phyloP scores from a whole-genome alignment of 2,113 vertebrate genomes.

The cat (Felis catus) region DNA sequence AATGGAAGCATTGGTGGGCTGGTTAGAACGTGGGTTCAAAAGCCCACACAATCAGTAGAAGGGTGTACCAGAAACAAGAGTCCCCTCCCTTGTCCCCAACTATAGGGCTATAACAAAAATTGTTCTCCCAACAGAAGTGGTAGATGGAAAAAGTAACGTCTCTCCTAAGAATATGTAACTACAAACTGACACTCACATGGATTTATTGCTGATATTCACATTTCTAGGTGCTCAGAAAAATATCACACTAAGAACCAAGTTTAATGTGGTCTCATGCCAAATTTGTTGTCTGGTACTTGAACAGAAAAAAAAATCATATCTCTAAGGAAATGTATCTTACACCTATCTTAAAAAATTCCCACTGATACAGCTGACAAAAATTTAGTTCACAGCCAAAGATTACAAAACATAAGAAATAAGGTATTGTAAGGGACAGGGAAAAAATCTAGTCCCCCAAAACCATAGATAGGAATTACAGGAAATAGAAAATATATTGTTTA shows the following conservation, averaged over 20 bases:
- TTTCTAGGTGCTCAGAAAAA: constrained; percentile 17
- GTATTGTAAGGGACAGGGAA: neutral
- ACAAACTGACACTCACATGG: neutral
- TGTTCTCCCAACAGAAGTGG: neutral
- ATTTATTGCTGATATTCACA: neutral
- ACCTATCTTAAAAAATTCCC: neutral
- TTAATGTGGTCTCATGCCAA: constrained; percentile 12
- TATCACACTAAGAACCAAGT: neutral
- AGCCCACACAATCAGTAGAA: neutral
- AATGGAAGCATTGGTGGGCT: neutral
- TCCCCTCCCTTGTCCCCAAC: neutral
- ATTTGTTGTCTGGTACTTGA: neutral
- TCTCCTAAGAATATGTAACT: neutral
- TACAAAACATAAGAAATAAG: neutral
- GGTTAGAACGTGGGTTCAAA: constrained; percentile 15
- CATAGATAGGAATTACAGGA: neutral
- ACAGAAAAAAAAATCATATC: neutral
- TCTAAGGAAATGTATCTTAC: neutral
- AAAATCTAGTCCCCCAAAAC: neutral
- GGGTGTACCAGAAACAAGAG: neutral
- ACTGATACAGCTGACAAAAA: neutral
- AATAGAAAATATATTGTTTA: neutral
- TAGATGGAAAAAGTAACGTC: neutral
- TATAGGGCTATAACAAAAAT: neutral
- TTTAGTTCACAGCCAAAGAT: neutral